Percentiles rank a stretch among this genome's conserved stretches.
These are phyloP conservation scores for Mastacembelus armatus DNA, from an alignment of 2,797 vertebrate genomes.

Conservation along the genomic window DNA sequence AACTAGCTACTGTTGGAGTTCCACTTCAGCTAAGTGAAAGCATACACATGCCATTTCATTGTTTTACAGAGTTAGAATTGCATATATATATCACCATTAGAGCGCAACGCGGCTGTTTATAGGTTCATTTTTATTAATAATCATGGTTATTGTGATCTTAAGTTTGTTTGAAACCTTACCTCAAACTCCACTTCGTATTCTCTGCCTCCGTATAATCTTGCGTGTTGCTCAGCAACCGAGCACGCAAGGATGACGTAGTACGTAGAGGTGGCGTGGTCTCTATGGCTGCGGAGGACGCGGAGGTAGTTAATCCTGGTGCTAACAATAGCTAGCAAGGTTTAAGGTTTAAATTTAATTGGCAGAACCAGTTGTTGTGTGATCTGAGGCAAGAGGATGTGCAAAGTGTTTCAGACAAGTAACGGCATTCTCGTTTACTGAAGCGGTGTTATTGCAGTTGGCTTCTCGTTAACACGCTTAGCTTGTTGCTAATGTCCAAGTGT, in stretches of 20 bases:
- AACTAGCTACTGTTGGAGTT: too few relatives aligned
- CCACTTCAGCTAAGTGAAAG: too few relatives aligned
- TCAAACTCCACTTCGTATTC: background rate
- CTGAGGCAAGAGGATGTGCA: background rate
- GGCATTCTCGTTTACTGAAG: background rate
- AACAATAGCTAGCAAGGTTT: background rate
- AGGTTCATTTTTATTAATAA: background rate
- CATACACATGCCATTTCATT: too few relatives aligned
- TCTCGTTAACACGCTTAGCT: slow-evolving; percentile 40
- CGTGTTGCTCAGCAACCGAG: slow-evolving; percentile 62
- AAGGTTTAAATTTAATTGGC: background rate
- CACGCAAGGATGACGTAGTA: slow-evolving; percentile 56
- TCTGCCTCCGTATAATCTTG: too few relatives aligned
- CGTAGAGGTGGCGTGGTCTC: slow-evolving; percentile 65
- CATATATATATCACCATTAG: too few relatives aligned
- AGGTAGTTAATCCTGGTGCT: slow-evolving; percentile 56
- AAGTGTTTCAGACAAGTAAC: background rate
- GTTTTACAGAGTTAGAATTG: too few relatives aligned
- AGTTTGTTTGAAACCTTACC: slow-evolving; percentile 1
- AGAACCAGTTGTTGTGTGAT: fast-evolving
- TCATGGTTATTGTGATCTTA: background rate
- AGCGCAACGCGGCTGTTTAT: background rate
- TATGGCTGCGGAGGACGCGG: slow-evolving; percentile 79
- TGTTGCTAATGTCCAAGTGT: slow-evolving; percentile 35
- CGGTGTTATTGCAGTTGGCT: background rate